Base-by-base conservation (phyloP, 2,888 invertebrate genomes). In the Sussaba pulchella region DNA sequence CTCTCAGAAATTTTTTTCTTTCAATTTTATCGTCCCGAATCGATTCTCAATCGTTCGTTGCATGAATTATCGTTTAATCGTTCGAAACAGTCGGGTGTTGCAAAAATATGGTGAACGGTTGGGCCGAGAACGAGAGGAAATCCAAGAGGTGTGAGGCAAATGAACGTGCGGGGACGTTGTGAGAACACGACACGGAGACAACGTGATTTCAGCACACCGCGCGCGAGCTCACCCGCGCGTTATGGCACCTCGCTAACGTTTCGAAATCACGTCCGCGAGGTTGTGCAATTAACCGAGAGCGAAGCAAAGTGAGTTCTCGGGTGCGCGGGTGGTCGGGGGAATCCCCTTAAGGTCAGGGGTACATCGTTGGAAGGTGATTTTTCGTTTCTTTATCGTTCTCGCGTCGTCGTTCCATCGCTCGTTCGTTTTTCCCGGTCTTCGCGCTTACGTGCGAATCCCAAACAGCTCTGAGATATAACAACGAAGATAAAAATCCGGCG, bases 281-380 rank as follows among this genome's bases (percentile, higher is more conserved):
- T 89, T 86, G 87, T 88, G 89, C 89, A 90, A 91, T 88, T 82
- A 80, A 78, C 82, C 87, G 83, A 84, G 80, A 84, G 86, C 75
- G 73, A 6, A 72, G 70, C 39, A 69, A 76, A 75, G 69, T 57
- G 50, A 77, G 64, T 45, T 14, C n/a, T 26, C 43, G 14, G 41
- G 43, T 10, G 17, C 1, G 36, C 31, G 39, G 12, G 10, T 12
- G 36, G 63, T 77, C 63, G 84, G 85, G 85, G 83, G 83, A 31
- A 31, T 31, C 6, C 85, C 83, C 81, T 87, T 90, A 91, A 91
- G 91, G 91, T 90, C 91, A 91, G 89, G 90, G 90, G 87, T 91
- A 90, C 83, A n/a, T 85, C 36, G 82, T 81, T 87, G 86, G 83
- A 83, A 85, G 85, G 76, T 76, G 63, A 50, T 70, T 39, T 59